phyloP scores from a whole-genome alignment of 2,888 invertebrate species.

The Archips xylosteana region DNA sequence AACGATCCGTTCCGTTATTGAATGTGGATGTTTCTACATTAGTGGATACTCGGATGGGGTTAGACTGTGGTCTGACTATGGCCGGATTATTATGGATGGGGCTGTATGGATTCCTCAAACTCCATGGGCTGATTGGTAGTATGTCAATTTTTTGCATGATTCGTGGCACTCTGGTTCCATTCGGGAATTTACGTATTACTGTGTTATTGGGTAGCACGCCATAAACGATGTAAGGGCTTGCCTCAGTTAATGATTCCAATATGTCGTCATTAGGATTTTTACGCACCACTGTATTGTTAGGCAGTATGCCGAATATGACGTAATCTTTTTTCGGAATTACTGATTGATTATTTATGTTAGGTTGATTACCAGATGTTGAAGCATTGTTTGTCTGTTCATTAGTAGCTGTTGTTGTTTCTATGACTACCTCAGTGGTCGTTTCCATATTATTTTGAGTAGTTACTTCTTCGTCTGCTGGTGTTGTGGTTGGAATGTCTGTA shows the following conservation, averaged over 20 bases:
- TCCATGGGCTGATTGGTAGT: constrained; percentile 86
- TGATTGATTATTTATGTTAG: constrained; percentile 57
- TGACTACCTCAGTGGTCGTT: constrained; percentile 54
- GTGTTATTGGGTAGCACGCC: constrained; percentile 92
- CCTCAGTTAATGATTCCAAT: constrained; percentile 88
- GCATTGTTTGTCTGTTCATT: constrained; percentile 52
- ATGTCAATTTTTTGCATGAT: constrained; percentile 85
- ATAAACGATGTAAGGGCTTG: constrained; percentile 90
- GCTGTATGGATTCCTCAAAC: constrained; percentile 86
- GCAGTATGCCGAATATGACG: constrained; percentile 90
- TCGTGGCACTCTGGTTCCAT: constrained; percentile 92
- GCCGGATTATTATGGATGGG: constrained; percentile 85
- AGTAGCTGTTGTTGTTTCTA: constrained; percentile 52
- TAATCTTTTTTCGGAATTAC: constrained; percentile 87
- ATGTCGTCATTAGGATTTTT: constrained; percentile 89
- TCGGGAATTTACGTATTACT: constrained; percentile 92
- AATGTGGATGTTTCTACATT: constrained; percentile 87
- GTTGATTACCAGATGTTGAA: constrained; percentile 57
- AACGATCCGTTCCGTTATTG: constrained; percentile 85
- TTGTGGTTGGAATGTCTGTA: constrained; percentile 46
- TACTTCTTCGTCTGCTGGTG: constrained; percentile 43
- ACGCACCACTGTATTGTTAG: constrained; percentile 92
- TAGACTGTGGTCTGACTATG: constrained; percentile 84
- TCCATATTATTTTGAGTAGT: constrained; percentile 55
- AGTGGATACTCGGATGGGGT: constrained; percentile 88